These are phyloP conservation scores for Chloroclystis v-ata DNA, from an alignment of 2,888 invertebrate genomes.

Conservation along the genomic window DNA sequence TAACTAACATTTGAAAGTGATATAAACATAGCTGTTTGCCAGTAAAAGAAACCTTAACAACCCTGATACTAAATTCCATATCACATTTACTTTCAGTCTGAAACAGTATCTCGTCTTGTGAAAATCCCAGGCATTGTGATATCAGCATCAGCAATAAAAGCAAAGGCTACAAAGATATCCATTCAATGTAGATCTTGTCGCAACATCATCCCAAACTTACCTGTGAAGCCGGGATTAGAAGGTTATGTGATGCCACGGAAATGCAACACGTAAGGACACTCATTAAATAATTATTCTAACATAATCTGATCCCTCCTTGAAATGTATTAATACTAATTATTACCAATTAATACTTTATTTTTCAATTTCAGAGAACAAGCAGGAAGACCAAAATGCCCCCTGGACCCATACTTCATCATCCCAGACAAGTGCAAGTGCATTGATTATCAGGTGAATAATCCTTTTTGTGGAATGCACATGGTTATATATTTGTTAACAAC, in stretches of 20 bases:
- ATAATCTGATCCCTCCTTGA: background rate
- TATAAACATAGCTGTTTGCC: too few species aligned
- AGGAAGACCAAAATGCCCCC: slow-evolving; percentile 93
- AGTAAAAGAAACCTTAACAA: too few species aligned
- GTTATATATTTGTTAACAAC: too few species aligned
- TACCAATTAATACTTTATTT: too few species aligned
- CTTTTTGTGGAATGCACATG: too few species aligned
- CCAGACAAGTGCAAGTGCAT: slow-evolving; percentile 98
- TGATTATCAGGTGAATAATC: slow-evolving; percentile 88
- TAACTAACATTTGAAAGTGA: too few species aligned
- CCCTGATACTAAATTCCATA: too few species aligned
- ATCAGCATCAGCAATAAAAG: slow-evolving; percentile 94
- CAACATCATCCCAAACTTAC: slow-evolving; percentile 91
- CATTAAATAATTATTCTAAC: background rate
- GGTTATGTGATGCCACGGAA: slow-evolving; percentile 96
- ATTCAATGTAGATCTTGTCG: slow-evolving; percentile 97
- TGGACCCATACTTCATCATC: slow-evolving; percentile 98
- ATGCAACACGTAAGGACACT: slow-evolving; percentile 87
- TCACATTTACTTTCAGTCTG: slow-evolving; percentile 81
- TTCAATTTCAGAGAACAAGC: slow-evolving; percentile 87
- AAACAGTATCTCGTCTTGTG: slow-evolving; percentile 93
- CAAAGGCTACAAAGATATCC: slow-evolving; percentile 96
- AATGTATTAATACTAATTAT: too few species aligned
- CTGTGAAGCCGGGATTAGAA: slow-evolving; percentile 96
- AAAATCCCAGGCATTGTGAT: slow-evolving; percentile 98